These are phyloP conservation scores for Arctia plantaginis DNA, from an alignment of 2,888 invertebrate species.

Conservation along the genomic window DNA sequence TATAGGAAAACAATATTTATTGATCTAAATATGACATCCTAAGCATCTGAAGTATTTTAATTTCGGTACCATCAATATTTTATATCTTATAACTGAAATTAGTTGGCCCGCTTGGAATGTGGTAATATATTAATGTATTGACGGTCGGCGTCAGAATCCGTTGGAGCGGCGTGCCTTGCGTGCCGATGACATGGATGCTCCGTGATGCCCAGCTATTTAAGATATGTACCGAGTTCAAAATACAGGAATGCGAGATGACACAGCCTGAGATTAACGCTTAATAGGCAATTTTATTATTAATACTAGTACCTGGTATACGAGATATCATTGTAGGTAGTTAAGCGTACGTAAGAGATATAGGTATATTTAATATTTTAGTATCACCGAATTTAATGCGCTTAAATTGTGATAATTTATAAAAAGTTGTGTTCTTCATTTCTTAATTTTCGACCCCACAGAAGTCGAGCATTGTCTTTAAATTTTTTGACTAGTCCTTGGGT, in stretches of 20 bases:
- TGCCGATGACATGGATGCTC: constrained; percentile 51
- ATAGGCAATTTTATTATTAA: not conserved
- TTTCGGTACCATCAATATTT: not conserved
- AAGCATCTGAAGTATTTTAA: not conserved
- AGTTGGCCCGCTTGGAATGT: constrained; percentile 36
- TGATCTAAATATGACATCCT: not conserved
- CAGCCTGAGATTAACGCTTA: constrained; percentile 1
- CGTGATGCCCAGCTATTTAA: constrained; percentile 59
- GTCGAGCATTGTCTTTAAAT: too few species aligned
- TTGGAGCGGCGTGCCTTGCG: constrained; percentile 47
- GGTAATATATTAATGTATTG: constrained; percentile 41
- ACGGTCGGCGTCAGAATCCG: constrained; percentile 53
- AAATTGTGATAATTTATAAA: too few species aligned
- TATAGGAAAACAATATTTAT: not conserved
- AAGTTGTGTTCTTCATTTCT: too few species aligned
- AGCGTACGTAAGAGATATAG: too few species aligned
- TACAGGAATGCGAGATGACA: constrained; percentile 17
- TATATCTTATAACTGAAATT: not conserved
- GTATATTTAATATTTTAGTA: too few species aligned
- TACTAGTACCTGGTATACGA: too few species aligned
- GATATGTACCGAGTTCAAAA: constrained; percentile 60
- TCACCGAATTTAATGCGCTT: too few species aligned
- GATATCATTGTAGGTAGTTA: too few species aligned
- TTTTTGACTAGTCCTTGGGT: too few species aligned
- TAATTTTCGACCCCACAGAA: too few species aligned